Evolutionary conservation across 2,888 invertebrate genomes (phyloP).

Genomic region (Parnassius orleans): DNA sequence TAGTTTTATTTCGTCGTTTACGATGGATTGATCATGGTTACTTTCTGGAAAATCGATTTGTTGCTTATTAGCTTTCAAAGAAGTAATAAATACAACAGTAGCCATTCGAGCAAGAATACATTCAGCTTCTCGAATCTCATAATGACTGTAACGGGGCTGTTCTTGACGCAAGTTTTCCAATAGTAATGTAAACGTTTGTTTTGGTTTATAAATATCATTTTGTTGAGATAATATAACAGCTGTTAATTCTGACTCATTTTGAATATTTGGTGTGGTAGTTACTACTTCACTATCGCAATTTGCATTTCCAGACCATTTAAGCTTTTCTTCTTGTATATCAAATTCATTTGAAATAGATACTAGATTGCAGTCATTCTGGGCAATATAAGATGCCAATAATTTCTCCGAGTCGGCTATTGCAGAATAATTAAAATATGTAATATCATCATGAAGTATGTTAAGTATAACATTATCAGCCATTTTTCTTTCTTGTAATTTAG

Average conservation of each 20-base stretch:
- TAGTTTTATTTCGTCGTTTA: neutral
- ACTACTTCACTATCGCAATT: neutral
- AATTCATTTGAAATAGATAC: neutral
- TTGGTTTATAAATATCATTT: slow-evolving; percentile 9
- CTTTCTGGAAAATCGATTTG: too few relatives aligned
- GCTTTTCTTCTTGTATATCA: neutral
- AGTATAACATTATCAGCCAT: neutral
- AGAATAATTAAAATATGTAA: slow-evolving; percentile 26
- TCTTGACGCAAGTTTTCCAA: slow-evolving; percentile 27
- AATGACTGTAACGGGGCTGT: slow-evolving; percentile 32
- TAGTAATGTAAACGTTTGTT: slow-evolving; percentile 6
- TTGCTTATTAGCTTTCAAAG: too few relatives aligned
- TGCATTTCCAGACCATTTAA: neutral
- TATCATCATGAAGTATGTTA: neutral
- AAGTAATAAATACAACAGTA: neutral
- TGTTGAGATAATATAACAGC: neutral
- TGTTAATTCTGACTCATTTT: neutral
- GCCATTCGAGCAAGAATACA: slow-evolving; percentile 31
- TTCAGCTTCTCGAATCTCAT: slow-evolving; percentile 34
- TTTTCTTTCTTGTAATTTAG: neutral
- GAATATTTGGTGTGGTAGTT: neutral
- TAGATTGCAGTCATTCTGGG: neutral
- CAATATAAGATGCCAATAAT: slow-evolving; percentile 15
- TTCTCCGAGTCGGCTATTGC: slow-evolving; percentile 32
- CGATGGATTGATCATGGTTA: too few relatives aligned